Conservation (phyloP, 2,113 vertebrate species). For the Scalopus aquaticus region DNA sequence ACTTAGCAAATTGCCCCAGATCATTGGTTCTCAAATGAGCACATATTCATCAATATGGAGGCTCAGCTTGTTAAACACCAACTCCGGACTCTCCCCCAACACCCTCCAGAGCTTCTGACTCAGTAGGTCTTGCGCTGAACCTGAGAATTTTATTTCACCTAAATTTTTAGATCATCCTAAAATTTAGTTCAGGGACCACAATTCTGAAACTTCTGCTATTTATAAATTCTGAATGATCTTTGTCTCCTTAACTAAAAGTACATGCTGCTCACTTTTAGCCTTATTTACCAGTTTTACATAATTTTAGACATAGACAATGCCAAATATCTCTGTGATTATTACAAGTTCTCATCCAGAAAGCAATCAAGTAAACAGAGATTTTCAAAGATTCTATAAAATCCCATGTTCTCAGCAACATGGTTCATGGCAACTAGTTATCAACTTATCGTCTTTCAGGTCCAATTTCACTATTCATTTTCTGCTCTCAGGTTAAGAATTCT, state of each 20-base stretch:
- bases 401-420: neutral
- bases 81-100: neutral
- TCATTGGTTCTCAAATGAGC: neutral
- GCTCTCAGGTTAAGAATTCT: neutral
- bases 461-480: neutral
- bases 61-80: neutral
- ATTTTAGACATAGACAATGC: neutral
- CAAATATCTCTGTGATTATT: neutral
- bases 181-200: neutral
- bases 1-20: neutral
- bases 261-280: neutral
- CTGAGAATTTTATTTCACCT: neutral
- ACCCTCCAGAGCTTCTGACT: neutral
- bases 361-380: neutral
- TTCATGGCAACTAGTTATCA: neutral
- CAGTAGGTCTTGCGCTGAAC: neutral
- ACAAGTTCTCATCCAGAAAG: neutral
- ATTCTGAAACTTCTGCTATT: neutral
- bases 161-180: neutral
- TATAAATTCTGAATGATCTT: neutral
- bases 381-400: neutral
- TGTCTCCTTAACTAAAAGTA: neutral
- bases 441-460: neutral
- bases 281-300: neutral
- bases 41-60: neutral